Evolutionary conservation across 1,140 invertebrate species (phyloP).

Genomic region (Brachionus asplanchnoidis): DNA sequence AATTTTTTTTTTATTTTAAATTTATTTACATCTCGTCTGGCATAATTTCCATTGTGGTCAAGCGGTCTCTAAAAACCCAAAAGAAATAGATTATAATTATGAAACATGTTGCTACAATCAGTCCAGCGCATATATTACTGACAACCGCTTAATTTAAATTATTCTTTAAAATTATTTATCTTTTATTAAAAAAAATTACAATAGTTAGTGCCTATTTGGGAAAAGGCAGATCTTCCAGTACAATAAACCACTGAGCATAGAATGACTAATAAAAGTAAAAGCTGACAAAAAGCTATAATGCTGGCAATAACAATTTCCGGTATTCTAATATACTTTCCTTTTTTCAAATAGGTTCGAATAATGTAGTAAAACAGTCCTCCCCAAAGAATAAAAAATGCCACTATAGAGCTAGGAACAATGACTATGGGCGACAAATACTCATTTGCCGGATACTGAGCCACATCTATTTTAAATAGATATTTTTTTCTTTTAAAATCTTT

Average conservation of each 20-base stretch:
- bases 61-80: conserved; percentile 28
- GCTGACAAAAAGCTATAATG: conserved; percentile 23
- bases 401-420: conserved; percentile 10
- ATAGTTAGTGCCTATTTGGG: neutral
- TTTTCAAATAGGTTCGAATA: neutral
- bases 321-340: neutral
- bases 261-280: conserved; percentile 1
- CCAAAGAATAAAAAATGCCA: conserved; percentile 4
- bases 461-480: neutral
- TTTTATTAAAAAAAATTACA: neutral
- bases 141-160: conserved; percentile 8
- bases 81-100: conserved; percentile 22
- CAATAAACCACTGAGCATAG: conserved; percentile 30
- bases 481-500: neutral
- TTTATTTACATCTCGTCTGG: neutral
- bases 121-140: conserved; percentile 20
- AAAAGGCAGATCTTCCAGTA: conserved; percentile 15
- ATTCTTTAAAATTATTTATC: neutral
- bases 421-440: conserved; percentile 38
- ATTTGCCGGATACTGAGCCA: conserved; percentile 10
- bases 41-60: conserved; percentile 1
- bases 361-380: conserved; percentile 13
- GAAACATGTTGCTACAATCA: conserved; percentile 17
- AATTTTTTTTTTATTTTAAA: neutral
- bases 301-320: neutral